Conservation (phyloP, 2,113 vertebrate genomes). For the Oryzias melastigma region DNA sequence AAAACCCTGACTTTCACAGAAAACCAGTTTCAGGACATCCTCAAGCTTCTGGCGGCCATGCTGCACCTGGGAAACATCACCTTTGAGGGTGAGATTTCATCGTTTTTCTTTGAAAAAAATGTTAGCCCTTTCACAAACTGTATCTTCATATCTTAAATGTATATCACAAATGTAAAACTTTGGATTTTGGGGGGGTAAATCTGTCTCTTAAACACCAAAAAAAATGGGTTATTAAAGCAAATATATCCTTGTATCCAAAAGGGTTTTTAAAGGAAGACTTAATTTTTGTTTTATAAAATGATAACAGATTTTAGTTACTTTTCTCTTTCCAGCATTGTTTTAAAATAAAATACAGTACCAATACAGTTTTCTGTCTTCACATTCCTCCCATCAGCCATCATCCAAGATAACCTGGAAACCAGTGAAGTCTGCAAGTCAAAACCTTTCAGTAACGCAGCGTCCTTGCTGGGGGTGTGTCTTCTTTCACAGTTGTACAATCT, state of each 20-base stretch:
- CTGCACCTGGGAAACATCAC: slow-evolving; percentile 90
- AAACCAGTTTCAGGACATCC: slow-evolving; percentile 83
- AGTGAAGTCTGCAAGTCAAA: slow-evolving; percentile 80
- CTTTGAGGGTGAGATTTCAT: slow-evolving; percentile 80
- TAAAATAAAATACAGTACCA: no score
- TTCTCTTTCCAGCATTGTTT: no score
- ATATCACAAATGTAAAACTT: no score
- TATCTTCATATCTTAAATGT: no score
- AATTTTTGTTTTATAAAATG: no score
- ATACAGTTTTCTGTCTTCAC: background rate
- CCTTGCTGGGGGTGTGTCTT: slow-evolving; percentile 80
- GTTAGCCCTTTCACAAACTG: no score
- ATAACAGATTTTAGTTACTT: no score
- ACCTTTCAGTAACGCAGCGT: slow-evolving; percentile 76
- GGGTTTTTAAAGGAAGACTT: no score
- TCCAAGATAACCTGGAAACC: slow-evolving; percentile 86
- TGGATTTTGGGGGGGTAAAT: no score
- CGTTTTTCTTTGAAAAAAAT: background rate
- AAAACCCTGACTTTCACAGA: slow-evolving; percentile 89
- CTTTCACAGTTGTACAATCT: background rate
- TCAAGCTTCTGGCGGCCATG: slow-evolving; percentile 87
- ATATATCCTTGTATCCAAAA: no score
- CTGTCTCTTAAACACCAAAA: no score
- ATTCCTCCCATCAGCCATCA: slow-evolving; percentile 71
- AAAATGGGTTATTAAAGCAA: no score